These are phyloP conservation scores for Oryzias celebensis DNA, from an alignment of 2,113 vertebrate species.

Conservation along the genomic window DNA sequence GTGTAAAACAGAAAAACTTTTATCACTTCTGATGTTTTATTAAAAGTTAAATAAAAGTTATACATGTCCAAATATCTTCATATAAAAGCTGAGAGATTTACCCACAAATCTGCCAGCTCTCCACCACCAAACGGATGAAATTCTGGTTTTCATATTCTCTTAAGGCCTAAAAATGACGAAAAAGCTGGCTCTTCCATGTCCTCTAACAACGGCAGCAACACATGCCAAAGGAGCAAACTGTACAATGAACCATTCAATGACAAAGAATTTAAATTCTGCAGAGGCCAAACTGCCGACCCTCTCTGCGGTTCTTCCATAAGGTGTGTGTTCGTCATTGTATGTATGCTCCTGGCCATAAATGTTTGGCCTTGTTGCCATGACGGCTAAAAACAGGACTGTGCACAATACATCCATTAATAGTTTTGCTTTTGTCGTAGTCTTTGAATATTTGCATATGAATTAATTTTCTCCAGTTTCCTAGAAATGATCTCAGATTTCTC, in stretches of 20 bases:
- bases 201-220: constrained; percentile 9
- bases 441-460: constrained; percentile 36
- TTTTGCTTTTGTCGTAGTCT: constrained; percentile 9
- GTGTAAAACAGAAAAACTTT: neutral
- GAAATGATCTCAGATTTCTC: constrained; percentile 26
- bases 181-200: neutral
- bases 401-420: constrained; percentile 62
- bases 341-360: constrained; percentile 61
- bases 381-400: constrained; percentile 49
- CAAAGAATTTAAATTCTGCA: constrained; percentile 41
- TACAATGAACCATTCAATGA: constrained; percentile 50
- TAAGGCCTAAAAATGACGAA: neutral
- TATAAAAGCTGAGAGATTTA: neutral
- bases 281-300: constrained; percentile 42
- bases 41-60: neutral
- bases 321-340: constrained; percentile 68
- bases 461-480: constrained; percentile 19
- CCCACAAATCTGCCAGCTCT: neutral
- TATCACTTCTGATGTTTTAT: neutral
- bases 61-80: no score
- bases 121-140: neutral
- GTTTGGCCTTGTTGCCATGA: constrained; percentile 67
- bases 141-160: neutral
- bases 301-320: constrained; percentile 56
- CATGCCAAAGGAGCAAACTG: constrained; percentile 29